Percentiles rank a stretch among this genome's conserved stretches.
Conservation (phyloP, 2,888 invertebrate species). For the Eurois occulta region DNA sequence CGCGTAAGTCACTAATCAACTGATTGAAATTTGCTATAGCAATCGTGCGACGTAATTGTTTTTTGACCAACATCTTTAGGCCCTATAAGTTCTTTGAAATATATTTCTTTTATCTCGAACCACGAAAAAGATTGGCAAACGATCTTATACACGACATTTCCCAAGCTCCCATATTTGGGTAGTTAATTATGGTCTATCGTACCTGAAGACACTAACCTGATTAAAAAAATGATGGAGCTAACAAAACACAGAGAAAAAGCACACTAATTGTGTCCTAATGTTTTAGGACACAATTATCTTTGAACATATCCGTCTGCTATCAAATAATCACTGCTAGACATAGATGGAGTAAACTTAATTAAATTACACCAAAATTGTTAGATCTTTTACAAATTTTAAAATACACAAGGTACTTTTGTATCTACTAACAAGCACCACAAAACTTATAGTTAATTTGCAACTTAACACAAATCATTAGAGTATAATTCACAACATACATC, state of each 20-base stretch:
- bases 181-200: background rate
- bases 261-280: background rate
- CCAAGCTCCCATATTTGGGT: background rate
- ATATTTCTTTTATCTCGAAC: background rate
- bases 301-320: background rate
- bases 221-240: background rate
- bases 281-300: background rate
- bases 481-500: background rate
- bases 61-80: slow-evolving; percentile 22
- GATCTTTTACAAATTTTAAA: background rate
- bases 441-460: background rate
- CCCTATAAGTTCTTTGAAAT: slow-evolving; percentile 6
- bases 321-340: background rate
- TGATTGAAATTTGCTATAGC: slow-evolving; percentile 53
- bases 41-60: slow-evolving; percentile 52
- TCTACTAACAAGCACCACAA: background rate
- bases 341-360: background rate
- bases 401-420: background rate
- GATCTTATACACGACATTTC: background rate
- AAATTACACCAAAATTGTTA: background rate
- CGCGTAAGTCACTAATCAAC: slow-evolving; percentile 59
- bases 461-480: background rate
- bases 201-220: background rate
- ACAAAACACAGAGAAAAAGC: background rate
- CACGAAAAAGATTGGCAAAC: background rate